Conservation (phyloP, 2,797 vertebrate genomes). For the Karalla daura region DNA sequence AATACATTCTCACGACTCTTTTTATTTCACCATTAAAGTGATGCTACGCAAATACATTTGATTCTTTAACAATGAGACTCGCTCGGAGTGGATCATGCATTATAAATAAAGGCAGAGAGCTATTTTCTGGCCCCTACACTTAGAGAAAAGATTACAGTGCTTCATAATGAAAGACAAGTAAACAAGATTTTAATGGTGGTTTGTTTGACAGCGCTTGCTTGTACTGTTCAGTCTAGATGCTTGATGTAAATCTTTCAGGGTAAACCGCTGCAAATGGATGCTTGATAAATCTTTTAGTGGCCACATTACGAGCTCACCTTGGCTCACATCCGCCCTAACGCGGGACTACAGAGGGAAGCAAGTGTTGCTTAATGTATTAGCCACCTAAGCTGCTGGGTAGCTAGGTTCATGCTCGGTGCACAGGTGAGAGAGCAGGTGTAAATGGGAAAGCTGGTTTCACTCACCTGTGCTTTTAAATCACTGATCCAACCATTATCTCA, state of each 20-base stretch:
- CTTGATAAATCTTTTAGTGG: background rate
- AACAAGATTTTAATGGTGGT: background rate
- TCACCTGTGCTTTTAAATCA: background rate
- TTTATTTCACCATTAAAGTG: background rate
- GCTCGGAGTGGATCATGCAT: background rate
- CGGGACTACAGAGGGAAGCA: background rate
- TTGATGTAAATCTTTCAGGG: background rate
- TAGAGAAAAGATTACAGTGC: background rate
- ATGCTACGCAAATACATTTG: background rate
- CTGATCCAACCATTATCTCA: background rate
- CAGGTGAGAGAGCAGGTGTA: background rate
- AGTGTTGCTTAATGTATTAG: too few species aligned
- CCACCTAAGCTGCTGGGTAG: background rate
- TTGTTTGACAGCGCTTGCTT: background rate
- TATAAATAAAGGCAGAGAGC: too few species aligned
- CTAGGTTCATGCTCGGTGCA: background rate
- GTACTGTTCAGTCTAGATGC: background rate
- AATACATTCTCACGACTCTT: background rate
- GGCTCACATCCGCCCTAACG: background rate
- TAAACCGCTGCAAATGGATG: background rate
- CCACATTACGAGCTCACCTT: background rate
- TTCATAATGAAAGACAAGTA: constrained; percentile 11
- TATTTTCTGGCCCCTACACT: background rate
- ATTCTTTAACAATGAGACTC: background rate
- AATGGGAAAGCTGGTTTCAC: too few species aligned